Base-by-base conservation (phyloP, 2,113 vertebrate species). In the Melospiza georgiana region DNA sequence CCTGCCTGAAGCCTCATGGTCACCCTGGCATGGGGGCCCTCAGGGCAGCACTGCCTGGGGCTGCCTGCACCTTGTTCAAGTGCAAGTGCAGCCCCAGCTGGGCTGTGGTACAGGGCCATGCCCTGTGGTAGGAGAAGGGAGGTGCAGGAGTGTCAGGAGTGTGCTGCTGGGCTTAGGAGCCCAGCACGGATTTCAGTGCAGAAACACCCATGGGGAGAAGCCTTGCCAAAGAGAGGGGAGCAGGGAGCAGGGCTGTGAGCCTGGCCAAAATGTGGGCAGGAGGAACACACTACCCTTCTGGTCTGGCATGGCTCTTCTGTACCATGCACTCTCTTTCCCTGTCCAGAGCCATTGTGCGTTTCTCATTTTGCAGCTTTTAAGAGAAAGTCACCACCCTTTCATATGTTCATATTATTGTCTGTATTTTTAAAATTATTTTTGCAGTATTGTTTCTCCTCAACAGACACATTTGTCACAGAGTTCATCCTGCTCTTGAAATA, bases 31-130 rank as follows among this genome's bases (percentile, higher is more conserved):
- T 12, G n/a, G 18, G 12, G 33, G 30, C 12, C 31, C 44, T 44
- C 41, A 30, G 37, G 54, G 62, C 44, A 68, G 44, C 21, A 2
- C 58, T 73, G 51, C 62, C 44, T 55, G 59, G 33, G 41, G 18
- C 61, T 78, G 49, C 61, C 77, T 33, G 21, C 55, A 41, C 24
- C 58, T 51, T 28, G 37, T 73, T 44, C 59, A 16, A 10, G 27
- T 33, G 59, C 39, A 20, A 10, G 6, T 23, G 9, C 54, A 81
- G 43, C 37, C 17, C 55, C 1, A 4, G 20, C 6, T 0, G 0
- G 41, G 52, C 59, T 73, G 59, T 2, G 24, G 46, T 35, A 20
- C 28, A 43, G 31, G 20, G 18, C 2, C 44, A 23, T 44, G 16
- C 1, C 44, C 30, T 0, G 10, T 12, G 30, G 20, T 20, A 51